These are phyloP conservation scores for Nannobrachium achirus DNA, from an alignment of 2,113 vertebrate genomes.

Conservation along the genomic window DNA sequence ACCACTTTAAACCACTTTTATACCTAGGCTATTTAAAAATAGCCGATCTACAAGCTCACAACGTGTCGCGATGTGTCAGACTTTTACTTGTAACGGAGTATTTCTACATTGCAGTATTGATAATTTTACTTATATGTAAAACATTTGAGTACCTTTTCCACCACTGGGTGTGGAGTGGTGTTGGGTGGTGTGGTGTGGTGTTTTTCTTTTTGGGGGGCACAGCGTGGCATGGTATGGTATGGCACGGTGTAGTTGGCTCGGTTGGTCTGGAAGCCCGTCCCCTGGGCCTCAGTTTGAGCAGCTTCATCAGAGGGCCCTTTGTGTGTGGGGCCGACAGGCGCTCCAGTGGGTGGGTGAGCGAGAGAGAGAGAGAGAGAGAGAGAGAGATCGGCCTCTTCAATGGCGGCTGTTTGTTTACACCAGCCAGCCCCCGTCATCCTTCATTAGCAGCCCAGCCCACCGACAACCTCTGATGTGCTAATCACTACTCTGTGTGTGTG, in stretches of 20 bases:
- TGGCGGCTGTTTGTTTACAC: constrained; percentile 80
- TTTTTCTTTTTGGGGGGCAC: too few species aligned
- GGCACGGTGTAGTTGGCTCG: constrained; percentile 61
- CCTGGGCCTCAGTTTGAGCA: constrained; percentile 58
- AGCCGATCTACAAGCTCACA: too few species aligned
- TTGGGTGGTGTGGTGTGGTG: constrained; percentile 42
- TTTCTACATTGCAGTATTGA: too few species aligned
- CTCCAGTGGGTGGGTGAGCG: constrained; percentile 69
- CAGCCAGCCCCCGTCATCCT: constrained; percentile 76
- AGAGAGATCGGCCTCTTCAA: constrained; percentile 69
- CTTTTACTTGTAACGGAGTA: too few species aligned
- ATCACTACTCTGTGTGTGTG: constrained; percentile 44
- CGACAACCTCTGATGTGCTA: constrained; percentile 77
- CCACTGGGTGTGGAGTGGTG: not conserved
- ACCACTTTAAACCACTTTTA: too few species aligned
- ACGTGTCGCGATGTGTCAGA: too few species aligned
- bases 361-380: constrained; percentile 32
- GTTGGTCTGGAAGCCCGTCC: constrained; percentile 55
- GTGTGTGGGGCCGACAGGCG: constrained; percentile 73
- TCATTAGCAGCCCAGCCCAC: constrained; percentile 79
- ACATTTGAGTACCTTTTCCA: too few species aligned
- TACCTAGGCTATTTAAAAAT: too few species aligned
- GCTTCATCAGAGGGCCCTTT: constrained; percentile 77
- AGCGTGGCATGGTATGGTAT: constrained; percentile 51
- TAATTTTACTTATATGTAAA: too few species aligned